Evolutionary conservation across 2,113 vertebrate species (phyloP).

Genomic region (Callionymus lyra): DNA sequence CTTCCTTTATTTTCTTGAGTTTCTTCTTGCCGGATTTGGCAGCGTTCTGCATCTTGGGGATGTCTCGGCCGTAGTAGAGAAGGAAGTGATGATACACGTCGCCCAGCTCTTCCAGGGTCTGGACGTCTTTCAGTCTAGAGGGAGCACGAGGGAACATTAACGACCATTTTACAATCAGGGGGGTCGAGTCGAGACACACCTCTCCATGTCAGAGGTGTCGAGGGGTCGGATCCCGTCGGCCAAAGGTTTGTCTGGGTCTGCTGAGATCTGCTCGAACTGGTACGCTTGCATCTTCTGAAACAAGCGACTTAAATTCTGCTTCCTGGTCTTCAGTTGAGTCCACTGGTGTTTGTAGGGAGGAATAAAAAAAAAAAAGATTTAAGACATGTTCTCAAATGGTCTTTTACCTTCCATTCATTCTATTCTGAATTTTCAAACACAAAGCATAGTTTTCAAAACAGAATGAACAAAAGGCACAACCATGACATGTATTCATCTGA

Average conservation of each 20-base stretch:
- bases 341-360: conserved; percentile 64
- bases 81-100: conserved; percentile 97
- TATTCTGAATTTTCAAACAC: not conserved
- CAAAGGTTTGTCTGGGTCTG: conserved; percentile 94
- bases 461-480: too few species aligned
- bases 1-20: conserved; percentile 83
- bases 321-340: conserved; percentile 92
- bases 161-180: not conserved
- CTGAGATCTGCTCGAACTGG: conserved; percentile 95
- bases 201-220: conserved; percentile 93
- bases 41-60: conserved; percentile 96
- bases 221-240: conserved; percentile 90
- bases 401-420: too few species aligned
- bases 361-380: not conserved
- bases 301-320: conserved; percentile 90
- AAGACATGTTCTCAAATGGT: not conserved
- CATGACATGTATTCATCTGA: too few species aligned
- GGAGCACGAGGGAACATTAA: not conserved
- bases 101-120: conserved; percentile 89
- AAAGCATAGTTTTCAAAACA: too few species aligned
- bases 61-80: conserved; percentile 94
- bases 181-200: conserved; percentile 51
- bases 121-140: conserved; percentile 87
- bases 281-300: conserved; percentile 98
- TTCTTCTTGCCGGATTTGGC: conserved; percentile 83